Evolutionary conservation across 2,113 vertebrate species (phyloP), one percentile per base, ranked within the genome.

Genomic region (Pterocles orientalis): DNA sequence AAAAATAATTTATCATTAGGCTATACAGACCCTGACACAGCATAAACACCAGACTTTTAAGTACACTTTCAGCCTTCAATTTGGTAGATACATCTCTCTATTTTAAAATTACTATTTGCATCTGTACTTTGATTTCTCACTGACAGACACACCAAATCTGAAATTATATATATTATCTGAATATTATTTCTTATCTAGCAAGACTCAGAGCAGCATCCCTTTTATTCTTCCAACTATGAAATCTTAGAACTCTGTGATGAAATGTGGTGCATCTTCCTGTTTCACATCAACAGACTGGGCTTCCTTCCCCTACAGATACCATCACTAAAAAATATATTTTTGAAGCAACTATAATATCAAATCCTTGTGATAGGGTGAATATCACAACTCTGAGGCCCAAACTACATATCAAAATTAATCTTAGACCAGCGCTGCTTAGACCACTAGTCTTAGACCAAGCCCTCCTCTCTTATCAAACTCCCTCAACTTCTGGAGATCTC

Each of bases 221-320:
- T 4, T 3, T 18, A 3, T 28, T 36, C 12, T 6, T 39, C 33
- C 31, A 60, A 1, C 9, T 14, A 7, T 0, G 8, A 28, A 36
- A 19, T 9, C 54, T 3, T 6, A 36, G 33, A 33, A 25, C n/a
- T 5, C 41, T 6, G 14, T 24, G 39, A 3, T 5, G 14, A 47
- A 24, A 7, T 1, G 18, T 3, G 16, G 10, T 19, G 31, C 14
- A 14, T 6, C 4, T 62, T 68, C 34, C 70, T 5, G 4, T 36
- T 71, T 14, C 51, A 47, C 26, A 10, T 0, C 2, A 1, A 54
- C 0, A 33, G 24, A 14, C 13, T 6, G 13, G 5, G 10, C 6
- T 75, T 60, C 18, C 50, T 16, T 50, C 18, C 64, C 31, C 43
- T 36, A 20, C 0, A 15, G 51, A 41, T 41, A 41, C 15, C 14